A percentile compares a stretch with the other conserved stretches of the same genome.
Conservation (phyloP, 2,888 invertebrate genomes). For the Dyspetes luteomarginatus region DNA sequence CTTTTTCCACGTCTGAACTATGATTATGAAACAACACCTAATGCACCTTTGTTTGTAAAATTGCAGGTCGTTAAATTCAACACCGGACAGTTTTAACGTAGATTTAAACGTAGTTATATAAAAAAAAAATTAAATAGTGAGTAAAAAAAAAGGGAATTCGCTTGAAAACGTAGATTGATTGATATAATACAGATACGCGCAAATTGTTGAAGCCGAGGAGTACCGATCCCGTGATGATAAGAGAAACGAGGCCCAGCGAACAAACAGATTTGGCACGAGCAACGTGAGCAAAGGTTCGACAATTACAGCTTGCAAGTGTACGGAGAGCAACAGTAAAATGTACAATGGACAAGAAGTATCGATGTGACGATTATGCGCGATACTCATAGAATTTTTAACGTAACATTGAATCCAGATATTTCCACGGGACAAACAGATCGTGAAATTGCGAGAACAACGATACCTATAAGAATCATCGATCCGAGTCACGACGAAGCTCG, state of each 20-base stretch:
- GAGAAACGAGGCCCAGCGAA: constrained; percentile 63
- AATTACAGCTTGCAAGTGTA: constrained; percentile 62
- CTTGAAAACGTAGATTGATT: constrained; percentile 59
- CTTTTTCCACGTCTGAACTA: neutral
- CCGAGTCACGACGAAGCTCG: neutral
- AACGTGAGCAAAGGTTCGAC: constrained; percentile 55
- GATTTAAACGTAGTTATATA: constrained; percentile 79
- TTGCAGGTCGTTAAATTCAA: constrained; percentile 81
- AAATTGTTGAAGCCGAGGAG: constrained; percentile 63
- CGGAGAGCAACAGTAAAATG: constrained; percentile 65
- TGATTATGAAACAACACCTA: constrained; percentile 19
- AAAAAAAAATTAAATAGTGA: constrained; percentile 10
- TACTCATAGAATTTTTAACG: constrained; percentile 33
- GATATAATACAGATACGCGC: constrained; percentile 67
- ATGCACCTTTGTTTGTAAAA: constrained; percentile 38
- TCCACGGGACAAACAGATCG: constrained; percentile 32
- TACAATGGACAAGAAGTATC: constrained; percentile 50
- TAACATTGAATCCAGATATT: constrained; percentile 54
- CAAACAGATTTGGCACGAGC: constrained; percentile 63
- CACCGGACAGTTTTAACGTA: constrained; percentile 81
- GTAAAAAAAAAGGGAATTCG: constrained; percentile 24
- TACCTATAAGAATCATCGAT: neutral
- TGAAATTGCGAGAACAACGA: constrained; percentile 1
- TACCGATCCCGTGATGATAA: constrained; percentile 42
- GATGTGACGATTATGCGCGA: neutral